A percentile compares a stretch with the other conserved stretches of the same genome.
Evolutionary conservation across 2,888 invertebrate species (phyloP).

Genomic region (Mycogona germanica): DNA sequence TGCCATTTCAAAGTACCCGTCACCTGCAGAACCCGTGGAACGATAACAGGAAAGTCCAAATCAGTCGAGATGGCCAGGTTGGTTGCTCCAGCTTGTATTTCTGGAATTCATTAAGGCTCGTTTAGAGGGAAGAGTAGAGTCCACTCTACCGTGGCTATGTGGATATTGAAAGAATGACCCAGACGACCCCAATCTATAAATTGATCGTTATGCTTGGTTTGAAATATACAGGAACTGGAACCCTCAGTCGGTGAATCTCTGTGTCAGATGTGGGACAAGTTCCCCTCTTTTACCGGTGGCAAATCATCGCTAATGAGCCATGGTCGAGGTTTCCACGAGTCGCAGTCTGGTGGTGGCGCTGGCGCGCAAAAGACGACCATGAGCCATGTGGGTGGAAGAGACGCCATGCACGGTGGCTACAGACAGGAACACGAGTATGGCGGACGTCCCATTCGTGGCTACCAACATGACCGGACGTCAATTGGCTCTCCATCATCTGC

Average conservation of each 20-base stretch:
- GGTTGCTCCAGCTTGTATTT: slow-evolving; percentile 12
- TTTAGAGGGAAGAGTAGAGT: neutral
- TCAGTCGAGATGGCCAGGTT: slow-evolving; percentile 48
- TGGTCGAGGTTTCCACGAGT: neutral
- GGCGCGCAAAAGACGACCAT: no score
- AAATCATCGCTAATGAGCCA: slow-evolving; percentile 21
- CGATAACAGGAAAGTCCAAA: slow-evolving; percentile 43
- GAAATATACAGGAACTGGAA: slow-evolving; percentile 42
- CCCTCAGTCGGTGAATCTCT: slow-evolving; percentile 36
- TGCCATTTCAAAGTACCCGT: slow-evolving; percentile 39
- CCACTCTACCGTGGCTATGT: no score
- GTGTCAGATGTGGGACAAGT: slow-evolving; percentile 36
- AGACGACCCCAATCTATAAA: no score
- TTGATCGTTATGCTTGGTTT: no score
- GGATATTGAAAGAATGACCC: no score
- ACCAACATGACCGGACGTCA: neutral
- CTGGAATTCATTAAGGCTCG: neutral
- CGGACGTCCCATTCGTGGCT: slow-evolving; percentile 20
- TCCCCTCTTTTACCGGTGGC: slow-evolving; percentile 24
- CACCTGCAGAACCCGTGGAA: slow-evolving; percentile 45
- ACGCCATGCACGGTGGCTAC: neutral
- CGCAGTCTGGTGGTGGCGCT: neutral
- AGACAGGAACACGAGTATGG: slow-evolving; percentile 10
- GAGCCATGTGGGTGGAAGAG: neutral
- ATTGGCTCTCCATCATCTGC: no score